Evolutionary conservation across 2,888 invertebrate genomes (phyloP), one percentile per base, ranked within the genome.

Genomic region (Drosophila aldrichi): DNA sequence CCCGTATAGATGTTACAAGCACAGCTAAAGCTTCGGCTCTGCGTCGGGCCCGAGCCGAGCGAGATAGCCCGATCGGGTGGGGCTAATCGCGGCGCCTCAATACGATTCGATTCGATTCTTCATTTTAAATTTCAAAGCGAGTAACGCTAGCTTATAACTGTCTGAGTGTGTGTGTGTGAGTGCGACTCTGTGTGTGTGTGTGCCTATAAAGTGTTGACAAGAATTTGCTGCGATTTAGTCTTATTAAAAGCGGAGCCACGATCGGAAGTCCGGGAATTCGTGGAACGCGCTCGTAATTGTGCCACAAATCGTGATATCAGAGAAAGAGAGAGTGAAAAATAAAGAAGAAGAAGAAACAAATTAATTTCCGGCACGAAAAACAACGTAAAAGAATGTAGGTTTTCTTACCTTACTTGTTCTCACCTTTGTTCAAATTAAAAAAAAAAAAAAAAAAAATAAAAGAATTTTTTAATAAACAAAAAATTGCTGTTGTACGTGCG

Each of bases 171-270:
- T 36, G 14, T 32, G 48, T 18, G 16, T 43, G 34, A 12, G 48
- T 38, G 41, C 62, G 66, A 36, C 20, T 29, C 44, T 67, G 88
- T 71, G 51, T 81, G 48, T 81, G 32, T 32, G 55, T 44, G 78
- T 63, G 79, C 69, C 70, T 90, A 88, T 88, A 88, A 88, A 88
- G 72, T 70, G 67, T 49, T 65, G 72, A 59, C 62, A 75, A 75
- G 88, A 86, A 75, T 76, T 82, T 76, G 79, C 75, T 75, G 62
- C 81, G 81, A 69, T 70, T 86, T 86, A 86, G 86, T 86, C 83
- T 83, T 77, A 59, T 61, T 81, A 65, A 74, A 83, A 74, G 48
- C 79, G 74, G 64, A 64, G 74, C 62, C 54, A 61, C 78, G 81
- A 64, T 78, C 79, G 82, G 65, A 40, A 77, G 54, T 70, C 57